A percentile compares a stretch with the other conserved stretches of the same genome.
phyloP scores from a whole-genome alignment of 1,140 invertebrate species.

The Pemphigus obesinymphae region DNA sequence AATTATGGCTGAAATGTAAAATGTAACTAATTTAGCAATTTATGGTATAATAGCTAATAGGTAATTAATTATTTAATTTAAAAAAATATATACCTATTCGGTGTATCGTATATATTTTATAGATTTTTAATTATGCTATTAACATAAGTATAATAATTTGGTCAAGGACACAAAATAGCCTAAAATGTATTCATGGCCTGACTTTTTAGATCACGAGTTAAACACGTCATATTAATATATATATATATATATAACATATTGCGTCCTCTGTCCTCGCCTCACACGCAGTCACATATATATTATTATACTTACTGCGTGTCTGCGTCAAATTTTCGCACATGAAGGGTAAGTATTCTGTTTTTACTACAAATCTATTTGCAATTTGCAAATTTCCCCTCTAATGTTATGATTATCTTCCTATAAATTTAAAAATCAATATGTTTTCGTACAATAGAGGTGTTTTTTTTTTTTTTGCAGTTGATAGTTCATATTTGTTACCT shows the following conservation, averaged over 20 bases:
- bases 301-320: neutral
- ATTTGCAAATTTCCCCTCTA: too few species aligned
- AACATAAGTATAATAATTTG: neutral
- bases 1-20: too few species aligned
- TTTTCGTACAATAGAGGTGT: too few species aligned
- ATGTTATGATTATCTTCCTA: too few species aligned
- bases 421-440: too few species aligned
- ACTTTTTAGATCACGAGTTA: neutral
- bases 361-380: too few species aligned
- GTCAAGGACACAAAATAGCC: conserved; percentile 49
- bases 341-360: neutral
- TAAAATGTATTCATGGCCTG: conserved; percentile 42
- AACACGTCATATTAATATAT: neutral
- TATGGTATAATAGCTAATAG: too few species aligned
- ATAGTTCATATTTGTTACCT: too few species aligned
- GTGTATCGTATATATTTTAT: neutral
- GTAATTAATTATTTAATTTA: neutral
- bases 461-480: too few species aligned
- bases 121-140: too few species aligned
- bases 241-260: neutral
- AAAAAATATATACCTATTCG: neutral
- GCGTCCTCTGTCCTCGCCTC: neutral
- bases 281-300: too few species aligned
- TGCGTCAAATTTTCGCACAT: neutral
- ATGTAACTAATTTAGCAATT: too few species aligned